Conservation (phyloP, 2,797 vertebrate genomes). For the Macroramphosus scolopax region DNA sequence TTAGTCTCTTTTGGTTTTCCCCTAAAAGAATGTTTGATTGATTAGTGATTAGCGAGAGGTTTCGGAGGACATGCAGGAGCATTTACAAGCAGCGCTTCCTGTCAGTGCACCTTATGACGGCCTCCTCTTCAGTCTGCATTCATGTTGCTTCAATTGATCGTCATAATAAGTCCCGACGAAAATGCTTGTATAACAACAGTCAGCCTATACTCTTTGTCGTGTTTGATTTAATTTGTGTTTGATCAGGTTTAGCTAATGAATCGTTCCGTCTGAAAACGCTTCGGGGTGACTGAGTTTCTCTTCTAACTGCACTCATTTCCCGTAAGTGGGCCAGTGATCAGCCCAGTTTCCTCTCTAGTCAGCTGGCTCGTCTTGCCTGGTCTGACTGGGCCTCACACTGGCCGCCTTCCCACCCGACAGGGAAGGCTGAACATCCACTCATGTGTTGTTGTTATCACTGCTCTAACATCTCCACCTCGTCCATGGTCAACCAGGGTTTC, state of each 20-base stretch:
- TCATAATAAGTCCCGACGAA: too few species aligned
- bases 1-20: too few species aligned
- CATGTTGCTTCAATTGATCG: background rate
- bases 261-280: too few species aligned
- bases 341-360: conserved; percentile 30
- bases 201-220: too few species aligned
- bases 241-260: background rate
- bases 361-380: conserved; percentile 11
- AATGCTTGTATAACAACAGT: too few species aligned
- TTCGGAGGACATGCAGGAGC: too few species aligned
- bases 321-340: conserved; percentile 43
- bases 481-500: conserved; percentile 28
- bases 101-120: conserved; percentile 7
- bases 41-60: too few species aligned
- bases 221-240: background rate
- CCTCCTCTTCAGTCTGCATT: background rate
- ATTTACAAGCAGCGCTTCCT: conserved; percentile 6
- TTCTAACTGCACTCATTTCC: conserved; percentile 12
- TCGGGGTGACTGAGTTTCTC: conserved; percentile 12
- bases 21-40: too few species aligned
- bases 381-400: too few species aligned
- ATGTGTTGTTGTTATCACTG: conserved; percentile 28
- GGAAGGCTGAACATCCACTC: conserved; percentile 26
- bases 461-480: conserved; percentile 43
- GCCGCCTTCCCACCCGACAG: conserved; percentile 11